Evolutionary conservation across 2,888 invertebrate species (phyloP), one percentile per base, ranked within the genome.

Genomic region (Pseudeuparius sepicola): DNA sequence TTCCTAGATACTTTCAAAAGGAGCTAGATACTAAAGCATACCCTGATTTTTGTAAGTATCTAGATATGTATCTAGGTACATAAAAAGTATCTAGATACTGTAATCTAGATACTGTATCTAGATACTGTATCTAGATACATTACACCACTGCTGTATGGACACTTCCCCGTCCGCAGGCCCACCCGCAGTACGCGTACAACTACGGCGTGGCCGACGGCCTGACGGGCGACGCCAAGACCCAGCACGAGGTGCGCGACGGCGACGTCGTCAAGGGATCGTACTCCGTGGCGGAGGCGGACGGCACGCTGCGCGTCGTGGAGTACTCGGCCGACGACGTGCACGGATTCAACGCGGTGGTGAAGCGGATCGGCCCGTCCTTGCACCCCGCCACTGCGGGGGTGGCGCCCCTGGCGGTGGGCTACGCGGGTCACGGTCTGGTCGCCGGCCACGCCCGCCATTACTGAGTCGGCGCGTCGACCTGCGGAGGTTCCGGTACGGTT

Each of bases 281-380:
- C 55, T 64, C 66, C 1, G 55, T 70, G 33, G 63, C 66, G 16
- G 67, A 70, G 52, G 67, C 69, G 18, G 70, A 70, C 42, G 68
- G 69, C 40, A 65, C 66, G 43, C 59, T 66, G 27, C 66, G 70
- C 47, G 64, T 65, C 44, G 70, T 71, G 36, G 61, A 68, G 32
- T 71, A 71, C 58, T 63, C 66, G 38, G 71, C 73, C 0, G 73
- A 73, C 37, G 55, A 71, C 0, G 56, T 71, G 2, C 63, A 71
- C 39, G 73, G 73, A 1, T 56, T 56, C 41, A 56, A 56, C 33
- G 56, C 56, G 3, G 54, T 56, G 2, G 56, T 56, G 4, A 54
- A 54, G 34, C 53, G 51, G 41, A 51, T 53, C 30, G 55, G 20
- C 6, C 72, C 71, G 0, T 63, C 59, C 17, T 45, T 69, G 11